Base-by-base conservation (phyloP, 2,888 invertebrate species). In the Anorthoa munda region DNA sequence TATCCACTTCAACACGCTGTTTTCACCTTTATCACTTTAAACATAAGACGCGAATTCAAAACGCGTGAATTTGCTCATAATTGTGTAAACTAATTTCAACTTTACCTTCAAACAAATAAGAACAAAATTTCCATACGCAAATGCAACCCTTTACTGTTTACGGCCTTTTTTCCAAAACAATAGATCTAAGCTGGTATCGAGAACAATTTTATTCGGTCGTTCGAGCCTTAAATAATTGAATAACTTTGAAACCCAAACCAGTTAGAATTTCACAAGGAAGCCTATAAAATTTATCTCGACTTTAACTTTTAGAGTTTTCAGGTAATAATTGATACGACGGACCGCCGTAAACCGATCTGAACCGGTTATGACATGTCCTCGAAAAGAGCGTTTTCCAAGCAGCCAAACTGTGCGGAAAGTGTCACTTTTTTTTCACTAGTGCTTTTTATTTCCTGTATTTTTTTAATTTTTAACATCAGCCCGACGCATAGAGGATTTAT, bases 321-420 rank as follows among this genome's bases (percentile, higher is more conserved):
- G 76, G 82, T 87, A 88, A 90, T 89, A 89, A 89, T 90, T 88
- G 86, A 90, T 89, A 86, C 85, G 85, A 79, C 77, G 73, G 66
- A 61, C 78, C 82, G 76, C 60, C 83, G 86, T 89, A 89, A 90
- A 88, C 81, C 77, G 84, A 83, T 87, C 88, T 71, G 69, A 68
- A 79, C 83, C 64, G 71, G 83, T 85, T 85, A 75, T 77, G 53
- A n/a, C n/a, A n/a, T n/a, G n/a, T n/a, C n/a, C n/a, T n/a, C n/a
- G n/a, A n/a, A n/a, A n/a, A n/a, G n/a, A n/a, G n/a, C n/a, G n/a
- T n/a, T n/a, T n/a, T n/a, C n/a, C n/a, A n/a, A n/a, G n/a, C n/a
- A n/a, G n/a, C n/a, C n/a, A n/a, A n/a, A n/a, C n/a, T n/a, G n/a
- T n/a, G n/a, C n/a, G n/a, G n/a, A n/a, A n/a, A n/a, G n/a, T n/a